Evolutionary conservation across 2,797 vertebrate genomes (phyloP).

Genomic region (Halcyon smyrnensis): DNA sequence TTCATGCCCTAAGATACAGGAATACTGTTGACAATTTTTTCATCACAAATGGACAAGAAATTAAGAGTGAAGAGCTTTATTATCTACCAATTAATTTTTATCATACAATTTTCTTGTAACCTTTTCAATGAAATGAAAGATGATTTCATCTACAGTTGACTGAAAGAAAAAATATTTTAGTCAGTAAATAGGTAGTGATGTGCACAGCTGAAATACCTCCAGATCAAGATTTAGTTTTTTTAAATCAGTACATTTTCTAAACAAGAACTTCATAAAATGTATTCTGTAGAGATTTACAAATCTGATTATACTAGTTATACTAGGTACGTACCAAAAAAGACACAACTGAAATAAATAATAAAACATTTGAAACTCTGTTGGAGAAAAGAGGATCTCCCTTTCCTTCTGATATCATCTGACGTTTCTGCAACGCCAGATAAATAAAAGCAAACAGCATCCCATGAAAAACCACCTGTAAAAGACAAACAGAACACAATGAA

Average conservation of each 20-base stretch:
- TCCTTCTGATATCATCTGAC: constrained; percentile 89
- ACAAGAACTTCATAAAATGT: neutral
- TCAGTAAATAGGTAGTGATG: neutral
- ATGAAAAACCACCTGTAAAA: constrained; percentile 90
- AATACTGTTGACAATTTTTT: neutral
- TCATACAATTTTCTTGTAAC: neutral
- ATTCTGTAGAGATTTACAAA: neutral
- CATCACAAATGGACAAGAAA: neutral
- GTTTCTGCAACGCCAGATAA: constrained; percentile 94
- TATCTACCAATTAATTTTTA: neutral
- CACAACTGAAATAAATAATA: constrained; percentile 90
- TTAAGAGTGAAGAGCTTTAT: neutral
- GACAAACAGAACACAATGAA: neutral
- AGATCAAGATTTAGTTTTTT: neutral
- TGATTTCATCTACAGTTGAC: neutral
- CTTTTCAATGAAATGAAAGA: neutral
- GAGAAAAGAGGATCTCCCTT: constrained; percentile 94
- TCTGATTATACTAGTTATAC: neutral
- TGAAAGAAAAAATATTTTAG: neutral
- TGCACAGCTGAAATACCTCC: neutral
- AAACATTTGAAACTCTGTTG: constrained; percentile 87
- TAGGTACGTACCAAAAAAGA: constrained; percentile 89
- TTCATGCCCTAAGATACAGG: neutral
- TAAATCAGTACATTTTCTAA: neutral
- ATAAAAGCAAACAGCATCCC: constrained; percentile 96